Conservation (phyloP, 2,888 invertebrate genomes). For the Eutolmus rufibarbis region DNA sequence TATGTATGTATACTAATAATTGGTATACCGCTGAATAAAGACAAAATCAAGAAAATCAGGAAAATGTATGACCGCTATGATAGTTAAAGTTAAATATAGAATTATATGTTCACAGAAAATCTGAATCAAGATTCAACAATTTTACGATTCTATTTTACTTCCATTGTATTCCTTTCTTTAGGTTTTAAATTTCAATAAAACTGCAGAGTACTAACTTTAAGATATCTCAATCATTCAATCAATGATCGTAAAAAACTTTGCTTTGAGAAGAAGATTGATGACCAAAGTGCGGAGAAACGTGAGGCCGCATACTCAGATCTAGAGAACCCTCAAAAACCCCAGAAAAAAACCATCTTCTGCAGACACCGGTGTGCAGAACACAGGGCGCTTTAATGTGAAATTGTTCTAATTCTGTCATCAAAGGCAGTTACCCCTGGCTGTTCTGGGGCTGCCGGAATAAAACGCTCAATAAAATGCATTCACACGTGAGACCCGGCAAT, state of each 20-base stretch:
- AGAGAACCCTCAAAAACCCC: neutral
- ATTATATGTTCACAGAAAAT: neutral
- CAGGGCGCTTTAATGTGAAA: neutral
- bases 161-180: neutral
- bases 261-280: neutral
- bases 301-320: neutral
- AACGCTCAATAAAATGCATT: constrained; percentile 26
- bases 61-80: neutral
- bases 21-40: neutral
- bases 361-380: neutral
- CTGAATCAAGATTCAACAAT: neutral
- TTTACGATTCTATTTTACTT: neutral
- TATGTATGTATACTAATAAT: too few species aligned
- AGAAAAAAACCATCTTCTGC: neutral
- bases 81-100: neutral
- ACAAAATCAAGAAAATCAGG: neutral
- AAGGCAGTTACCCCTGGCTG: neutral
- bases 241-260: neutral
- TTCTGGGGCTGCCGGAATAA: neutral
- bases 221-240: neutral
- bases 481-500: constrained; percentile 2
- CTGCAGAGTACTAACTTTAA: neutral
- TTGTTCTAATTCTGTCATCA: constrained; percentile 20
- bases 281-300: neutral
- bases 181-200: neutral